Percentiles rank a stretch among this genome's conserved stretches.
These are phyloP conservation scores for Stenoptilia bipunctidactyla DNA, from an alignment of 2,888 invertebrate species.

Conservation along the genomic window DNA sequence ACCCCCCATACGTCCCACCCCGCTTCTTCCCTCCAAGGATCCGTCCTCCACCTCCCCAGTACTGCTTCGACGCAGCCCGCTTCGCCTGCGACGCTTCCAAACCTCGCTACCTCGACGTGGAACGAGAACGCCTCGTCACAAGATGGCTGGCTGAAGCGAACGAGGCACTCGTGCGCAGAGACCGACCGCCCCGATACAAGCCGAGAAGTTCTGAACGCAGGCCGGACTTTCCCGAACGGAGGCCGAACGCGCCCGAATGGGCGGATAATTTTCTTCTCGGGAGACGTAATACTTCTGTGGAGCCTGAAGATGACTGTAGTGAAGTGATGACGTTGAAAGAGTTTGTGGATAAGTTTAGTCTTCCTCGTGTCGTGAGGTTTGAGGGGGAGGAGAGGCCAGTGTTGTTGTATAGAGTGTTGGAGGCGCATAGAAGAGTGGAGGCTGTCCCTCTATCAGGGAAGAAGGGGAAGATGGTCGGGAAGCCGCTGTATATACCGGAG, in stretches of 20 bases:
- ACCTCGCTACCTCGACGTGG: conserved; percentile 60
- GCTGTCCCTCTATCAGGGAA: conserved; percentile 70
- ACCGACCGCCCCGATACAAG: conserved; percentile 56
- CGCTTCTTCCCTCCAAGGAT: conserved; percentile 59
- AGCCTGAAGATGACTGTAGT: conserved; percentile 56
- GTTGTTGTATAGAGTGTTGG: conserved; percentile 73
- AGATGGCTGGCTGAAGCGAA: conserved; percentile 66
- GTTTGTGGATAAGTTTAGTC: conserved; percentile 73
- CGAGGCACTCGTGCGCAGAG: conserved; percentile 55
- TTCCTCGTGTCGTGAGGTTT: conserved; percentile 72
- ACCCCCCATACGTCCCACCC: conserved; percentile 55
- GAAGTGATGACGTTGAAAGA: conserved; percentile 66
- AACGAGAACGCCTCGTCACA: conserved; percentile 58
- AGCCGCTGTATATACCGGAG: conserved; percentile 75
- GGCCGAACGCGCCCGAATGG: conserved; percentile 57
- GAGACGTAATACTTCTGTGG: conserved; percentile 48
- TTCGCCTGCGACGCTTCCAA: conserved; percentile 66
- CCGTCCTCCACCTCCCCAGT: conserved; percentile 60
- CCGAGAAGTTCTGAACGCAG: conserved; percentile 61
- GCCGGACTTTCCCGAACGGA: conserved; percentile 51
- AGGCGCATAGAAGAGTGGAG: conserved; percentile 74
- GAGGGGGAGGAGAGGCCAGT: conserved; percentile 71
- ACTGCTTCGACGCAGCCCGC: conserved; percentile 66
- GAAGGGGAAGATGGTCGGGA: conserved; percentile 70
- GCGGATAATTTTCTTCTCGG: conserved; percentile 56